Conservation (phyloP, 2,797 vertebrate species). For the Ptychadena robeensis region DNA sequence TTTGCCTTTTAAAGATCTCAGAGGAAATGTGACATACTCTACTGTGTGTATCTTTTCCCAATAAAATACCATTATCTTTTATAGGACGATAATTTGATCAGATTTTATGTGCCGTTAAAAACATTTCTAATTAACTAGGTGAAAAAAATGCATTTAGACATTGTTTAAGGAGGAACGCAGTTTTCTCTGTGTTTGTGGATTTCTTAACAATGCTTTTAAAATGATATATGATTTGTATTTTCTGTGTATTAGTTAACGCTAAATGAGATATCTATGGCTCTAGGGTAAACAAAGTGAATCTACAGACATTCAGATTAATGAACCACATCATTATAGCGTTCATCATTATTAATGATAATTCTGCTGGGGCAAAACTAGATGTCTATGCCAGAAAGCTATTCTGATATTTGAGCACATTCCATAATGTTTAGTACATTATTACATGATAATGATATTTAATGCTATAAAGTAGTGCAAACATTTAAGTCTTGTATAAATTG, state of each 20-base stretch:
- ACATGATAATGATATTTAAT: background rate
- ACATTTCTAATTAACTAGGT: background rate
- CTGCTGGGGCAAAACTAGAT: conserved; percentile 24
- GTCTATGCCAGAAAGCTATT: conserved; percentile 1
- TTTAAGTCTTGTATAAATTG: background rate
- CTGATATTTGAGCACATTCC: conserved; percentile 1
- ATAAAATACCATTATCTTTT: conserved; percentile 35
- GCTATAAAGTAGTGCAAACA: background rate
- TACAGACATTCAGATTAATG: conserved; percentile 36
- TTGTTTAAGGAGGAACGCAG: background rate
- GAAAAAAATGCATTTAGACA: conserved; percentile 11
- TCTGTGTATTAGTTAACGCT: conserved; percentile 19
- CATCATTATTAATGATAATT: conserved; percentile 34
- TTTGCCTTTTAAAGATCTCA: conserved; percentile 32
- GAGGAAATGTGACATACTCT: conserved; percentile 18
- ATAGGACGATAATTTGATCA: conserved; percentile 24
- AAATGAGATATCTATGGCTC: conserved; percentile 35
- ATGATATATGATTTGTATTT: conserved; percentile 18
- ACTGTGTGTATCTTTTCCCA: conserved; percentile 15
- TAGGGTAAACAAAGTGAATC: conserved; percentile 29
- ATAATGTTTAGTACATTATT: background rate
- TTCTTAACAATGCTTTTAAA: conserved; percentile 8
- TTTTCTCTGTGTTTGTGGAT: conserved; percentile 6
- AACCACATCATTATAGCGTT: conserved; percentile 41
- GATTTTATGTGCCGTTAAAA: conserved; percentile 24